Base-by-base conservation (phyloP, 2,888 invertebrate species). In the Macaria notata region DNA sequence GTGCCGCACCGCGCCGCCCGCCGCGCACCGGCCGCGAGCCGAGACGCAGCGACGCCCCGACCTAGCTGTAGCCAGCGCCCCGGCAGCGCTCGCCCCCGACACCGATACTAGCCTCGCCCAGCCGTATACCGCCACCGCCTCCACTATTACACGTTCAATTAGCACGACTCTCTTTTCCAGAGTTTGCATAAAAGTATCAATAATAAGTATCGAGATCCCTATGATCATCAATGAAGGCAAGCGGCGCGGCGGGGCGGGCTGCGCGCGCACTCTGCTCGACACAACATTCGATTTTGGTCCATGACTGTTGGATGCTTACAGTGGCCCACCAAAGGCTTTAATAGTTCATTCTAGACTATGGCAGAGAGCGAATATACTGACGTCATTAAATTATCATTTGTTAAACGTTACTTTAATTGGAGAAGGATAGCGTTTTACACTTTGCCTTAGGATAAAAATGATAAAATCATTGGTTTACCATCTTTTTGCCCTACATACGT, bases 211-310 rank as follows among this genome's bases (percentile, higher is more conserved):
- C 75, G 81, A 84, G 81, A 86, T 87, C 84, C 85, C 77, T 83
- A 84, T 88, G 82, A 88, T 89, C 86, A 90, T 91, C 89, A 91
- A 91, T 91, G 90, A 83, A 85, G 79, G 81, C 79, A 81, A 78
- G 82, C 75, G 86, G 88, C 78, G 87, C 76, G 81, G 78, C 70
- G 82, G 78, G 82, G 81, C 75, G 79, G 81, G 80, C 69, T 86
- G 88, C 86, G 89, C 88, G 92, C 92, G 90, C 91, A 88, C 69
- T 71, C 79, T 78, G 77, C 78, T 82, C 79, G 82, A 86, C 84
- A 86, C 88, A 79, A 86, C 84, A 90, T 92, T 92, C 92, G 92
- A 92, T 92, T 92, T 92, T 92, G 92, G 92, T 92, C 89, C 91
- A 90, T 88, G 87, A 86, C 88, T 87, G 87, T 86, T 84, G 88